Base-by-base conservation (phyloP, 2,113 vertebrate species). In the Poeciliopsis occidentalis region DNA sequence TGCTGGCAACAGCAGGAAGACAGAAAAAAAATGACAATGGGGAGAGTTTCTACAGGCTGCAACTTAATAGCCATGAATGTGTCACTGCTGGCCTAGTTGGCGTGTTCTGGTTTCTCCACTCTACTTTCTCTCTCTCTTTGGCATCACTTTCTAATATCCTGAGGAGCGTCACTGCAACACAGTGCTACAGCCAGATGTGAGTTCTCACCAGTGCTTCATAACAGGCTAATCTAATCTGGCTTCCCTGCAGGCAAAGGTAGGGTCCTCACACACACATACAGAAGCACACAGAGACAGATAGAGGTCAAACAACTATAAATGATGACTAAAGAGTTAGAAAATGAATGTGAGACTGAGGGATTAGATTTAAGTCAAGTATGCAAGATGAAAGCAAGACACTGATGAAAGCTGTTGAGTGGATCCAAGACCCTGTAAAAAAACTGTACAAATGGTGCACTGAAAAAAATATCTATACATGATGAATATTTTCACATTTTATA, bases 11-110 rank as follows among this genome's bases (percentile, higher is more conserved):
- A 32, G n/a, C 27, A 64, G 64, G 30, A 64, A 44, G 30, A 13
- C n/a, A 51, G 47, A 32, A 39, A 29, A 51, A 71, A 51, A 71
- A 63, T 65, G 29, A 69, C 39, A 69, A 80, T 67, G 75, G 44
- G 37, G 22, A 65, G 77, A 39, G 19, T 37, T 65, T 78, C 39
- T 60, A 31, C 39, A 67, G 76, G 75, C 73, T 81, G 76, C 57
- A 47, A 80, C 54, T 71, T 75, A 62, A 76, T 31, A 62, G 54
- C 44, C 39, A 47, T 26, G 63, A 84, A 31, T 67, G 77, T 85
- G 81, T 89, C 85, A 82, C 84, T 75, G 85, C 75, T 89, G 88
- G 80, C 91, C 88, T 75, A 84, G 64, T 90, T 88, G 89, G 85
- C 89, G 72, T 70, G 47, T 73, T 76, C 31, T 44, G 37, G 64